Evolutionary conservation across 2,113 vertebrate genomes (phyloP).

Genomic region (Ptilonorhynchus violaceus): DNA sequence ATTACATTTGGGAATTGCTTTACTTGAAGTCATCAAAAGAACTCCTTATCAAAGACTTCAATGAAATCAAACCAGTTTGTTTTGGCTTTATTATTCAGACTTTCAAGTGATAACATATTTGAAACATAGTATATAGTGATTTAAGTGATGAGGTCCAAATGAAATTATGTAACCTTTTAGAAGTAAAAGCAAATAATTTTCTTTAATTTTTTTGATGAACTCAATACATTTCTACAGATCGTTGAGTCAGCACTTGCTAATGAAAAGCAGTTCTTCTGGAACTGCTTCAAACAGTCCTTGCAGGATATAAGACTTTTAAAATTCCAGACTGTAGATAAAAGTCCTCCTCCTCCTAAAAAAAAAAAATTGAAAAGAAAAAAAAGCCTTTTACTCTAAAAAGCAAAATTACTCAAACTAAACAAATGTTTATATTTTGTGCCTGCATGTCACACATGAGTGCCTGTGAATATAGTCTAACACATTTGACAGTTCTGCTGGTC

Average conservation of each 20-base stretch:
- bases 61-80: not conserved
- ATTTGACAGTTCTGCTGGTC: constrained; percentile 60
- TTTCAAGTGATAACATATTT: constrained; percentile 17
- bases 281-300: constrained; percentile 47
- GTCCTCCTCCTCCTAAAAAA: not conserved
- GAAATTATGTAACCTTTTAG: constrained; percentile 36
- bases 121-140: not conserved
- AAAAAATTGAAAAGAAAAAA: not conserved
- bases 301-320: constrained; percentile 38
- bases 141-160: not conserved
- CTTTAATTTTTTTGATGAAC: not conserved
- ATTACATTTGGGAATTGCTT: not conserved
- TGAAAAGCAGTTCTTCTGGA: constrained; percentile 58
- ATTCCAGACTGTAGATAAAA: constrained; percentile 56
- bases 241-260: constrained; percentile 60
- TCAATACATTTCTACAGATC: not conserved
- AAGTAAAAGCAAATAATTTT: constrained; percentile 31
- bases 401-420: constrained; percentile 35
- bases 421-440: constrained; percentile 63
- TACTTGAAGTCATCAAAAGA: not conserved
- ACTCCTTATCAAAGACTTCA: not conserved
- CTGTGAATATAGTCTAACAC: constrained; percentile 66
- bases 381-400: not conserved
- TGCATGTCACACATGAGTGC: constrained; percentile 50
- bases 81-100: not conserved